Base-by-base conservation (phyloP, 2,888 invertebrate species). In the Apotomis betuletana region DNA sequence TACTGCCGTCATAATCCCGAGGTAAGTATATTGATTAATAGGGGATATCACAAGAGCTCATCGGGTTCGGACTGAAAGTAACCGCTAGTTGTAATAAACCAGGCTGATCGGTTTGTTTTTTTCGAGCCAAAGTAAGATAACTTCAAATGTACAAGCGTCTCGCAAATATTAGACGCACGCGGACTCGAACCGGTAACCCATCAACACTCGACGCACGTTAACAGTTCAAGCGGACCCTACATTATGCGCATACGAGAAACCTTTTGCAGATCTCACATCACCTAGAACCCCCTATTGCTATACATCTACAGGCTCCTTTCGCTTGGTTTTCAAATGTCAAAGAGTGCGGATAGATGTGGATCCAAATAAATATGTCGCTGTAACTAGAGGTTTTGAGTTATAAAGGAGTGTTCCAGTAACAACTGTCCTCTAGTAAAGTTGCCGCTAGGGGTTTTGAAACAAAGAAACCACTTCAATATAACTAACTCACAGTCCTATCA, bases 301-400 rank as follows among this genome's bases (percentile, higher is more conserved):
- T 15, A 54, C 0, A 8, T 3, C 8, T 36, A 68, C 59, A n/a
- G 41, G 15, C 3, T 4, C 5, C 44, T 60, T 60, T 36, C 10
- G 12, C 27, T 36, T 13, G 9, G 4, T 27, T 13, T 49, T n/a
- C 0, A n/a, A 36, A 10, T n/a, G 9, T 46, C 5, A 5, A 49
- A 13, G 8, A 13, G 46, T 6, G 44, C 6, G 8, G 0, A 51
- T 15, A 38, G 36, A 44, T 6, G 10, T 41, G 44, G 44, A 55
- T 74, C 75, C 69, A 75, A 77, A 80, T 83, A 82, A 82, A 82
- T 83, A 82, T 80, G 81, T 81, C 80, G 76, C 75, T 12, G 71
- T 78, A 80, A 80, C 81, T 77, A 78, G 79, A 79, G 72, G 77
- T 77, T 85, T 86, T 86, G 85, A 87, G 80, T 86, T 85, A 85